Evolutionary conservation across 2,888 invertebrate species (phyloP).

Genomic region (Dasypogon diadema): DNA sequence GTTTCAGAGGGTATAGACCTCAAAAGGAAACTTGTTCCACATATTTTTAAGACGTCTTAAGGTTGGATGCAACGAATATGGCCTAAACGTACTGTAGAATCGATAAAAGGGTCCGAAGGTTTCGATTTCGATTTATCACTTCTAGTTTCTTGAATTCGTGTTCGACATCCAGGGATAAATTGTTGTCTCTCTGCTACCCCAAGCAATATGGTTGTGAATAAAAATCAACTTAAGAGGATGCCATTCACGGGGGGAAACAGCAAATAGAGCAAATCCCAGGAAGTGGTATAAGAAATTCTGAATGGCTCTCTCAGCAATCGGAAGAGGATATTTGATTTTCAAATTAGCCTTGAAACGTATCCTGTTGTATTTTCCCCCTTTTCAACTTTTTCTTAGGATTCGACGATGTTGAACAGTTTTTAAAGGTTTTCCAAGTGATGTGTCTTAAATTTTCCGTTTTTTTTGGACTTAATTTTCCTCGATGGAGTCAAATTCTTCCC

Average conservation of each 20-base stretch:
- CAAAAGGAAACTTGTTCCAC: constrained; percentile 27
- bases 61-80: background rate
- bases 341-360: constrained; percentile 57
- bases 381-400: constrained; percentile 11
- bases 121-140: constrained; percentile 47
- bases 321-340: constrained; percentile 59
- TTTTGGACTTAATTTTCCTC: constrained; percentile 19
- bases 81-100: background rate
- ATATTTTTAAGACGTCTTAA: constrained; percentile 27
- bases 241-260: constrained; percentile 45
- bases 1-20: constrained; percentile 1
- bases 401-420: constrained; percentile 28
- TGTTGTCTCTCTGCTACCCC: background rate
- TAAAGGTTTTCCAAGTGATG: constrained; percentile 21
- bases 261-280: constrained; percentile 41
- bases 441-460: constrained; percentile 22
- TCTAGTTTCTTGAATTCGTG: no score
- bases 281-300: constrained; percentile 32
- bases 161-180: background rate
- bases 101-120: constrained; percentile 26
- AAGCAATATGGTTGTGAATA: constrained; percentile 34
- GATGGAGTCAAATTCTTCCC: constrained; percentile 9
- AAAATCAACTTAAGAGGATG: constrained; percentile 51
- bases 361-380: constrained; percentile 5
- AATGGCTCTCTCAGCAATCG: constrained; percentile 40